Evolutionary conservation across 2,113 vertebrate genomes (phyloP).

Genomic region (Rhinogobius similis): DNA sequence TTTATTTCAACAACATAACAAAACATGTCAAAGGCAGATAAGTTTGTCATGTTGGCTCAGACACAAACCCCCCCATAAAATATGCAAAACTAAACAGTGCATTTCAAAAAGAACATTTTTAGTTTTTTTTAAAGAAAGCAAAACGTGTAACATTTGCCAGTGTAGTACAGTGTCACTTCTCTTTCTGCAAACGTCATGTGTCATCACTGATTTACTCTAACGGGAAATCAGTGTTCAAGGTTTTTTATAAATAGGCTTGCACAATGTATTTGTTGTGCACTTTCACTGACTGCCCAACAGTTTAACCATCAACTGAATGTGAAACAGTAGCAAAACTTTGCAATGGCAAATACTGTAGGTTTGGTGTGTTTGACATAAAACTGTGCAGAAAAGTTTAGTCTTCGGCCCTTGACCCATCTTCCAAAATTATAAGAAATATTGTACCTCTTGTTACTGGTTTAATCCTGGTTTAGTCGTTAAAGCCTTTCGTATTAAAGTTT

Average conservation of each 20-base stretch:
- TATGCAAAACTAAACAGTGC: not conserved
- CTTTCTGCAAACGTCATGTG: not conserved
- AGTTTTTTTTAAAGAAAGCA: not conserved
- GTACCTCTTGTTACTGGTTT: too few relatives aligned
- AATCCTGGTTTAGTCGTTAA: too few relatives aligned
- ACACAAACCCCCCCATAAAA: not conserved
- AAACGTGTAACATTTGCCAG: not conserved
- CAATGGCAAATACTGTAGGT: too few relatives aligned
- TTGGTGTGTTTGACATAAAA: too few relatives aligned
- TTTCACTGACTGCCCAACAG: not conserved
- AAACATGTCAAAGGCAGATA: constrained; percentile 53
- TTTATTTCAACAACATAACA: constrained; percentile 2
- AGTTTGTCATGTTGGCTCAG: constrained; percentile 16
- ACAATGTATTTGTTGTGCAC: too few relatives aligned
- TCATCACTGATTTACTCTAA: not conserved
- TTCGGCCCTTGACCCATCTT: too few relatives aligned
- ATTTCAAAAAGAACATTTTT: not conserved
- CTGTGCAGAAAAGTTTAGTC: too few relatives aligned
- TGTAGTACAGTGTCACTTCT: not conserved
- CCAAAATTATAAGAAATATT: too few relatives aligned
- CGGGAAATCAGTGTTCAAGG: not conserved
- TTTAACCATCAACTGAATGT: not conserved
- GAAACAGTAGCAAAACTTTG: not conserved
- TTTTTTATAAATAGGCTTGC: not conserved
- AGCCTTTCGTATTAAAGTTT: too few relatives aligned